Evolutionary conservation across 1,140 invertebrate genomes (phyloP), one percentile per base, ranked within the genome.

Genomic region (Drosophila sucinea): DNA sequence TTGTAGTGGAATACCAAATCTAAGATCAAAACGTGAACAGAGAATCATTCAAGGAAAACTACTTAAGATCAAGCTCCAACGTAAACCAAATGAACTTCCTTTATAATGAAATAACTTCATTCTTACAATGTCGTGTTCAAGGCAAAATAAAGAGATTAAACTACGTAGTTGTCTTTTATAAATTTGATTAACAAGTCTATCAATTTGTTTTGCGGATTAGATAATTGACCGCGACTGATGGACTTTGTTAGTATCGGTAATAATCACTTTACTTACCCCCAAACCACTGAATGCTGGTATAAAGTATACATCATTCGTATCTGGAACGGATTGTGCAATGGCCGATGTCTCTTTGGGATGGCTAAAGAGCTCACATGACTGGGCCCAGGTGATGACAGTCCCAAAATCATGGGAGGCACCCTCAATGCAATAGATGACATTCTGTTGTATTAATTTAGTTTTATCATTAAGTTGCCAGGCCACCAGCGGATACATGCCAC

Each of bases 281-380:
- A 98, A 92, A 23, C 98, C 98, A 93, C 96, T 96, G 81, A 99
- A 98, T 0, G 97, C 97, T 3, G 98, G 97, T 77, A 99, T 94
- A 92, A 99, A 99, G 90, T 95, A 98, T 2, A 98, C 96, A 11
- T 96, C 97, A 81, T 96, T 95, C 4, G 95, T 94, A 92, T 97
- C 94, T 10, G 93, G 79, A 0, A 98, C 96, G 1, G 95, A 95
- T 62, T 93, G 91, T 0, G 97, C 97, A 54, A 98, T 94, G 2
- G 92, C 92, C 0, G 95, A 93, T 4, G 95, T 95, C 67, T 98
- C 95, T 27, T 93, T 85, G 0, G 96, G 94, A 60, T 95, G 93
- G 0, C 95, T 92, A 79, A 97, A 94, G 6, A 98, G 93, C 61
- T 95, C 96, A 85, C 97, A 93, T 55, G 93, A 93, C 87, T 96